Evolutionary conservation across 2,888 invertebrate species (phyloP).

Genomic region (Loripinus fragilis): DNA sequence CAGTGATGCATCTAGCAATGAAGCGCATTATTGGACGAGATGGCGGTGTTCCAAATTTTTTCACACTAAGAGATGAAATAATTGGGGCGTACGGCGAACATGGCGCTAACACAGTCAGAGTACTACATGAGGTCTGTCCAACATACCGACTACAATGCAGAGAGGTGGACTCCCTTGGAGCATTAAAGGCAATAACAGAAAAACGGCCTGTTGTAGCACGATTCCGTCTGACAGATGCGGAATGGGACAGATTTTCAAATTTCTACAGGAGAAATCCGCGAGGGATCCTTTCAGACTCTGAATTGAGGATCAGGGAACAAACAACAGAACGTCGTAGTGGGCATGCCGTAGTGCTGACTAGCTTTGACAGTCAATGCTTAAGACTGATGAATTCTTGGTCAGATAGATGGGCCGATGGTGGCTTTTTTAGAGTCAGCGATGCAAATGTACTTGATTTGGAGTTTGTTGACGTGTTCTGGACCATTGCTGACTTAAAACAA

Average conservation of each 20-base stretch:
- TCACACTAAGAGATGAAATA: slow-evolving; percentile 31
- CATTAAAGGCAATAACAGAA: slow-evolving; percentile 26
- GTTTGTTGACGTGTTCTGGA: slow-evolving; percentile 43
- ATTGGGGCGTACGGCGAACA: slow-evolving; percentile 21
- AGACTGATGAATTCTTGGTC: slow-evolving; percentile 42
- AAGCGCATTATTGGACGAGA: slow-evolving; percentile 32
- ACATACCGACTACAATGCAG: slow-evolving; percentile 29
- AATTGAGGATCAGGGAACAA: background rate
- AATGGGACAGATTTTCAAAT: slow-evolving; percentile 23
- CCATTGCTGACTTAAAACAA: background rate
- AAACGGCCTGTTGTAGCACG: slow-evolving; percentile 37
- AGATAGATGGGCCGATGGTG: slow-evolving; percentile 29
- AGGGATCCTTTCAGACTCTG: slow-evolving; percentile 21
- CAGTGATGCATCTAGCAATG: slow-evolving; percentile 30
- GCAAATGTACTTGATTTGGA: slow-evolving; percentile 31
- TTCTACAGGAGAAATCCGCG: slow-evolving; percentile 25
- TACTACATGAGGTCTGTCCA: slow-evolving; percentile 25
- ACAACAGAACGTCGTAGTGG: background rate
- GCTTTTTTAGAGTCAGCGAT: slow-evolving; percentile 37
- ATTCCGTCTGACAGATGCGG: slow-evolving; percentile 14
- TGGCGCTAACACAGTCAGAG: slow-evolving; percentile 26
- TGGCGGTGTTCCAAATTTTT: slow-evolving; percentile 25
- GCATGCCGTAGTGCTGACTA: slow-evolving; percentile 38
- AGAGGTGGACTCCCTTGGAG: slow-evolving; percentile 13
- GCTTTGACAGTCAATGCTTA: slow-evolving; percentile 27